Evolutionary conservation across 2,113 vertebrate species (phyloP), one percentile per base, ranked within the genome.

Genomic region (Phoxinus phoxinus): DNA sequence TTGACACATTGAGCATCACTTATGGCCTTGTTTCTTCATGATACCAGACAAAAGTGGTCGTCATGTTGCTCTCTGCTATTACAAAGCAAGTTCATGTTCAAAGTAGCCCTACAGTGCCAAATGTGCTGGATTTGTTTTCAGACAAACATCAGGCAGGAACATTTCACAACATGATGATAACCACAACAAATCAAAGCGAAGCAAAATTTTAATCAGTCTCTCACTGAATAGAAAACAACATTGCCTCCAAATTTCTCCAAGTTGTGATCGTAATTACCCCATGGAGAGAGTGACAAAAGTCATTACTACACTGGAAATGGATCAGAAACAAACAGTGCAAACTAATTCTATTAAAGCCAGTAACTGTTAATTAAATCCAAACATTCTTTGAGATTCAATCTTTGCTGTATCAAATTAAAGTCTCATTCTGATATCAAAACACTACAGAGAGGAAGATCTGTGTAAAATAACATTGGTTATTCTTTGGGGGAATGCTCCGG

Each of bases 291-390:
- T 48, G 77, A 81, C 69, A 74, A 51, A 73, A 73, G 71, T 44
- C 58, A 74, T 81, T 86, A 81, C 41, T 25, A 63, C 59, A 48
- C 30, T 61, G 80, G 32, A 67, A 67, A 81, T 35, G 44, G 79
- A 81, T 81, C 44, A 67, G 79, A 81, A 81, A 81, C 21, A 1
- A 44, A 81, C 61, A 67, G 61, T 21, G 63, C 17, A 51, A 74
- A 81, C 53, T 86, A 46, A 81, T 81, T 81, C 84, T 81, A 80
- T 85, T 72, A 85, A 85, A 81, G n/a, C 30, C 51, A 48, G 37
- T 74, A 73, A 53, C 35, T 77, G 73, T 85, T 81, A 81, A 85
- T 85, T 79, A 85, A 72, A 44, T 27, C 65, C 77, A 81, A 81
- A 69, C 61, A 51, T 81, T 51, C 61, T 81, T 81, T 67, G 80